phyloP scores from a whole-genome alignment of 92 coral and sea anemone species.

The Isaurus tuberculatus region DNA sequence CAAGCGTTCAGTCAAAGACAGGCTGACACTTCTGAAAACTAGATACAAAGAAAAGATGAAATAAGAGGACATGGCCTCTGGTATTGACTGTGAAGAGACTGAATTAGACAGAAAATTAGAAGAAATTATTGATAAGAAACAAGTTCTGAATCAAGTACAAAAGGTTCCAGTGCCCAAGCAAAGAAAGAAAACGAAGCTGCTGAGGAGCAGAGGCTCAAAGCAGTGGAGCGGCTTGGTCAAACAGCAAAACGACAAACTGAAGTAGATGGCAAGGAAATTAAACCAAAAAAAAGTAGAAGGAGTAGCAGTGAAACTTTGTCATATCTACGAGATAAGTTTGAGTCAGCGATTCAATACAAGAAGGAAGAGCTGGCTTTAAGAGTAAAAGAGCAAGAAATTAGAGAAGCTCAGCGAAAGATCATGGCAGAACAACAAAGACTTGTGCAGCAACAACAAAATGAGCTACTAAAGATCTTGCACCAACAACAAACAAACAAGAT shows the following conservation, averaged over 20 bases:
- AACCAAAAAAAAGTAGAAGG: conserved; percentile 41
- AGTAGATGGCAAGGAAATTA: background rate
- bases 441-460: conserved; percentile 22
- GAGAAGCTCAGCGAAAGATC: no score
- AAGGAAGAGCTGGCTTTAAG: conserved; percentile 30
- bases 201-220: no score
- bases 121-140: conserved; percentile 28
- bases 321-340: conserved; percentile 48
- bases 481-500: no score
- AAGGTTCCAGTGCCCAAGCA: no score
- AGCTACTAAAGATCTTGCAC: no score
- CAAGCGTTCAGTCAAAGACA: conserved; percentile 33
- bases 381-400: no score
- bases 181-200: no score
- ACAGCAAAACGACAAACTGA: no score
- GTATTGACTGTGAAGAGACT: background rate
- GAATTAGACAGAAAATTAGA: background rate
- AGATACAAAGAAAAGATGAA: background rate
- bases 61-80: background rate
- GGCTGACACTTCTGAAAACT: background rate
- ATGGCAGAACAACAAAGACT: no score
- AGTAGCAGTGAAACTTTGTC: no score
- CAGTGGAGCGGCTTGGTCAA: no score
- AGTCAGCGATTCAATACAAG: conserved; percentile 18
- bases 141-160: no score